Conservation (phyloP, 1,140 invertebrate species). For the Bombus turneri region DNA sequence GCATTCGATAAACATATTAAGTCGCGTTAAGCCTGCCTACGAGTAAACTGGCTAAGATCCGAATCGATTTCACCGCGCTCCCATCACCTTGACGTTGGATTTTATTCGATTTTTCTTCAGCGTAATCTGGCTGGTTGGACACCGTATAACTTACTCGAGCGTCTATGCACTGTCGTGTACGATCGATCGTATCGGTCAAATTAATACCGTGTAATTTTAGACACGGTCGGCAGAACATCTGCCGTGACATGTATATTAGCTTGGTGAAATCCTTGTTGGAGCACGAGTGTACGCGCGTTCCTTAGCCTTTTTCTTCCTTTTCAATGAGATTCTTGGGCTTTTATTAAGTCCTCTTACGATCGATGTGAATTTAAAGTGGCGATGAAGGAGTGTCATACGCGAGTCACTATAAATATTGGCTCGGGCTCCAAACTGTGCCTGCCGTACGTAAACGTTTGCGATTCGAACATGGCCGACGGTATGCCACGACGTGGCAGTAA, state of each 20-base stretch:
- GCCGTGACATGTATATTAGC: slow-evolving; percentile 36
- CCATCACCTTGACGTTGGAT: slow-evolving; percentile 29
- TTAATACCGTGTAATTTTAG: slow-evolving; percentile 59
- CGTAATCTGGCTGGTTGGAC: slow-evolving; percentile 46
- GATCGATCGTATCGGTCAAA: slow-evolving; percentile 57
- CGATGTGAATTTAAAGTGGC: slow-evolving; percentile 39
- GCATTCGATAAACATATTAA: slow-evolving; percentile 65
- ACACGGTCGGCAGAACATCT: not conserved
- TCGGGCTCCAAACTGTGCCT: slow-evolving; percentile 32
- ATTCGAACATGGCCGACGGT: slow-evolving; percentile 61
- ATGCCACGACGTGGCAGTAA: slow-evolving; percentile 67
- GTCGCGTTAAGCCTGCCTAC: slow-evolving; percentile 59
- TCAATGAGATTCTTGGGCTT: not conserved
- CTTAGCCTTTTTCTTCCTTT: not conserved
- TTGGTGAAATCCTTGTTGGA: not conserved
- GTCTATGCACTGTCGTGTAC: not conserved
- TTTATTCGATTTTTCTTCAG: slow-evolving; percentile 52
- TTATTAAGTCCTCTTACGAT: slow-evolving; percentile 17
- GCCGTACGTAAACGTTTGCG: slow-evolving; percentile 65
- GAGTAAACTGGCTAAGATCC: slow-evolving; percentile 56
- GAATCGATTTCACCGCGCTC: slow-evolving; percentile 62
- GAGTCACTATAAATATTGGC: slow-evolving; percentile 59
- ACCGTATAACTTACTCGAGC: slow-evolving; percentile 37
- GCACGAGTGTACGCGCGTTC: not conserved
- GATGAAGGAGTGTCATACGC: slow-evolving; percentile 40